Evolutionary conservation across 1,140 invertebrate species (phyloP), one percentile per base, ranked within the genome.

Genomic region (Galleria mellonella): DNA sequence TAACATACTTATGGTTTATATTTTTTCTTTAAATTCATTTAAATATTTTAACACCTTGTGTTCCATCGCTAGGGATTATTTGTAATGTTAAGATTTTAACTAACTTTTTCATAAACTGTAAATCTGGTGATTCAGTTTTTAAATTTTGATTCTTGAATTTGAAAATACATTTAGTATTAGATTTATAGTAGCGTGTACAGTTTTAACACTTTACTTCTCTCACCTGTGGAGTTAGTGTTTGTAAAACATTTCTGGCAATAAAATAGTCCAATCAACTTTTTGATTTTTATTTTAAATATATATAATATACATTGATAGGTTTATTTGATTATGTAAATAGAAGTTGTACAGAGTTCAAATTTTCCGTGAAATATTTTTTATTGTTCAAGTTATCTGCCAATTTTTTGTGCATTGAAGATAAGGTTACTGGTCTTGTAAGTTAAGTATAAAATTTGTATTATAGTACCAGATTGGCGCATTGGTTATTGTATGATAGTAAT

Each of bases 211-310:
- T 12, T 58, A 68, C 62, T 69, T 69, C 55, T 60, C 55, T 47
- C 46, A 53, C 33, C 32, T 64, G 61, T 76, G 71, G 62, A 77
- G 73, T 73, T 54, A 72, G 79, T 81, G 72, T 79, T 81, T 82
- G 62, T 79, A 71, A 82, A 73, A 84, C 70, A 63, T 81, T 82
- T 83, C 76, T 79, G 74, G 82, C 76, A 85, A 85, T 85, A 85
- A 83, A 83, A 83, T 79, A 85, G 81, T 85, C 72, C 71, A 85
- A 82, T 71, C 60, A 56, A 58, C 10, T 28, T 40, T 39, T 55
- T 59, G 43, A 60, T 63, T 62, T 62, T 52, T 55, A 42, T 55
- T 45, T 44, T 43, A 23, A 6, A 23, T 23, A 23, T 23, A 3
- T 23, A 6, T 3, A 23, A 23, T 23, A 23, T 3, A 23, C 6